Evolutionary conservation across 1,140 invertebrate genomes (phyloP), one percentile per base, ranked within the genome.

Genomic region (Liolophura sinensis): DNA sequence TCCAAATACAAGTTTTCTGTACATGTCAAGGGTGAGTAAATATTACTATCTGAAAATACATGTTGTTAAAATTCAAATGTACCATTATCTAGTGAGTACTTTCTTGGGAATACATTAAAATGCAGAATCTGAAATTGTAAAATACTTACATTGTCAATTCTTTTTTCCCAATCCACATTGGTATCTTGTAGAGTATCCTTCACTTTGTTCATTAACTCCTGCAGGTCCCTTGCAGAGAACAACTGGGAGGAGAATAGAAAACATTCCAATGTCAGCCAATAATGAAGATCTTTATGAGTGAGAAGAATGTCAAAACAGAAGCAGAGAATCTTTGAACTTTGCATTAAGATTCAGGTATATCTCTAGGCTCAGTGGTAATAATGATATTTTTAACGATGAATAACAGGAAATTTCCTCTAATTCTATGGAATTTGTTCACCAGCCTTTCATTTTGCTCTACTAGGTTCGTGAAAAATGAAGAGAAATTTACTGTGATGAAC

Each of bases 91-190:
- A 61, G 11, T 16, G 1, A 4, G 20, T 18, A 48, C 7, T n/a
- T 61, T 22, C 31, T 20, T 16, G 18, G 4, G 5, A 20, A 48
- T 20, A 15, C n/a, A 58, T 24, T 40, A 40, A n/a, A 16, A n/a
- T 60, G 20, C 9, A 51, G 65, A 24, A 22, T 58, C 46, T 60
- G n/a, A 24, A 20, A 18, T n/a, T 64, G 25, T 18, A 6, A 6
- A 62, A 54, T 20, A 87, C 90, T 87, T 85, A 94, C 92, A 73
- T 91, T 90, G 73, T 97, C 94, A 46, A 92, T 89, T 68, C 95
- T 87, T 83, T 94, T 95, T 84, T 95, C 94, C 96, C 96, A 98
- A 74, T 96, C 93, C 78, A 92, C 91, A 74, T 89, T 91, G 24
- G 90, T 86, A 83, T 96, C 92, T 18, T 90, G 89, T 48, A 98